These are phyloP conservation scores for Pinna nobilis DNA, from an alignment of 1,140 invertebrate species.

Conservation along the genomic window DNA sequence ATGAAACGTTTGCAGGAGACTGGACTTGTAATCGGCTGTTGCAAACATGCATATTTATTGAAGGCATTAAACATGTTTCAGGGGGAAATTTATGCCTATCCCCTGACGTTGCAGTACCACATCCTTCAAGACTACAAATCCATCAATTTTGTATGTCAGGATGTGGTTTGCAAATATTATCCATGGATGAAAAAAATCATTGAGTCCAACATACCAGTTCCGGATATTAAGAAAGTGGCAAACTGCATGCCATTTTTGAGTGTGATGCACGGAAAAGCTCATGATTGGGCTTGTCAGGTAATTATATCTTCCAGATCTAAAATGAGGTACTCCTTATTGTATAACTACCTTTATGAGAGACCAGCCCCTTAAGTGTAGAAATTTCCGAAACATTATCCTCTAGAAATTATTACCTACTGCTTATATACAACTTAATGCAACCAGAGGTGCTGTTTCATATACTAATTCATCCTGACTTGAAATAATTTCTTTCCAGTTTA, in stretches of 20 bases:
- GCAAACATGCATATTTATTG: conserved; percentile 1
- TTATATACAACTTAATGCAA: too few species aligned
- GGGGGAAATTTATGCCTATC: not conserved
- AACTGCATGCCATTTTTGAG: conserved; percentile 7
- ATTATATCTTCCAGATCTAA: not conserved
- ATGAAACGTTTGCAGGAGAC: not conserved
- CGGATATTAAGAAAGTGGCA: not conserved
- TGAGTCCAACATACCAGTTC: not conserved
- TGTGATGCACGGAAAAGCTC: conserved; percentile 8
- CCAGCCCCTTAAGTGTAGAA: too few species aligned
- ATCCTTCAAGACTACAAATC: not conserved
- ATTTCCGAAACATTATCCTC: too few species aligned
- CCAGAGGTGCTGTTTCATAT: too few species aligned
- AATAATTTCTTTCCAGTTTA: too few species aligned
- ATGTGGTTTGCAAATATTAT: conserved; percentile 17
- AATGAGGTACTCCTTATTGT: not conserved
- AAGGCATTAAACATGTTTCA: conserved; percentile 14
- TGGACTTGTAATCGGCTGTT: not conserved
- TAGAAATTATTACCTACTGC: too few species aligned
- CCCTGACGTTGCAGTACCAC: not conserved
- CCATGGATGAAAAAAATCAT: conserved; percentile 7
- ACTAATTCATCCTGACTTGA: too few species aligned
- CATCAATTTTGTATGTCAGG: not conserved
- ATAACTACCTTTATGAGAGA: not conserved
- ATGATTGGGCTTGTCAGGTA: conserved; percentile 2